Base-by-base conservation (phyloP, 2,113 vertebrate genomes). In the Hylia prasina region DNA sequence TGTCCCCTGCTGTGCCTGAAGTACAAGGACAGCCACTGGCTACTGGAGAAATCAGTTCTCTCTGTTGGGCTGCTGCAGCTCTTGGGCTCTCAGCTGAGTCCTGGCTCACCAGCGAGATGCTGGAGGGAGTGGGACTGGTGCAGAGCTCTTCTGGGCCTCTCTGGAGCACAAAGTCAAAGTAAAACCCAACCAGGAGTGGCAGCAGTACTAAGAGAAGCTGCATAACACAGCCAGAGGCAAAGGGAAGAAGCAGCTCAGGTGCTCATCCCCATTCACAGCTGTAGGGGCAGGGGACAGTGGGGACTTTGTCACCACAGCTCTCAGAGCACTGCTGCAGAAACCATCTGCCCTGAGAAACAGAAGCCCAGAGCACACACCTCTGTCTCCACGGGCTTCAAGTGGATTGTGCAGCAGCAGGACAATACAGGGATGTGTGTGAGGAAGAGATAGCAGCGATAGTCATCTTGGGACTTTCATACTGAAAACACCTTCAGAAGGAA, bases 391-490 rank as follows among this genome's bases (percentile, higher is more conserved):
- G 88, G 48, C 40, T 92, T 56, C 44, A 8, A 33, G 85, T 15
- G 84, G 90, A 14, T 22, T 69, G 66, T 87, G 78, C 78, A 77
- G 53, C 12, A 7, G 0, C 75, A 69, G 85, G 95, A 95, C 95
- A 97, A 93, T 92, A 92, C 91, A 84, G 96, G 93, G 91, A 93
- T 95, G 92, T 93, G 88, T 45, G 91, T 78, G 94, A 90, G 91
- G 94, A 94, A 97, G 83, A 94, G 89, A 94, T 91, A 94, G 0
- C 69, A 64, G 42, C 0, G 23, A 91, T 77, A 8, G 63, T 54
- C 56, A 92, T 81, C 83, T 90, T 6, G 20, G 23, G 39, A 16
- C 72, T 89, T 30, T 5, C 64, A 33, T 21, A 8, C n/a, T 0
- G 8, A 72, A 60, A 90, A 71, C 65, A 88, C 69, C 86, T 94